A percentile compares a stretch with the other conserved stretches of the same genome.
phyloP scores from a whole-genome alignment of 2,797 vertebrate species.

The Synaphobranchus kaupii region DNA sequence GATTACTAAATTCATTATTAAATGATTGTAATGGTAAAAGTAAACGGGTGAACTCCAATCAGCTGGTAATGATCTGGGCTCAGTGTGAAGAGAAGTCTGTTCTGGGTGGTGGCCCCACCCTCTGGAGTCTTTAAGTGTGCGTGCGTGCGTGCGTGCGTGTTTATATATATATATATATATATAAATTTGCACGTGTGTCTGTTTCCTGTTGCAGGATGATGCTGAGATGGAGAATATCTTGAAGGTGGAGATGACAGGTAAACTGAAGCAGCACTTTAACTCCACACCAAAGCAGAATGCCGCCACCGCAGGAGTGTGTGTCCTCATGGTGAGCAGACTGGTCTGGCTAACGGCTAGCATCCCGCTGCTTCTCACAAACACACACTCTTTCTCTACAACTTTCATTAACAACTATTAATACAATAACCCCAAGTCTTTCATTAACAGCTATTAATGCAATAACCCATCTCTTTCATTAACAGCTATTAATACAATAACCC shows the following conservation, averaged over 20 bases:
- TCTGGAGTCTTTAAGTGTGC: neutral
- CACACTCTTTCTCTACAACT: neutral
- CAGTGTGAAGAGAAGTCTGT: neutral
- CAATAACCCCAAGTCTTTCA: neutral
- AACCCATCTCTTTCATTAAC: neutral
- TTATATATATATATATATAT: neutral
- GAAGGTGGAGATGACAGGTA: constrained; percentile 81
- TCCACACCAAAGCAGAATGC: constrained; percentile 78
- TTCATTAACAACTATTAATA: neutral
- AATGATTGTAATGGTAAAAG: neutral
- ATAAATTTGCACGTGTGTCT: neutral
- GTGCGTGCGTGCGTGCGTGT: neutral
- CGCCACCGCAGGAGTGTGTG: constrained; percentile 75
- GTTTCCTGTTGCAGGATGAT: constrained; percentile 78
- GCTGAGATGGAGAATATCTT: constrained; percentile 82
- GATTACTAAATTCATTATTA: no score
- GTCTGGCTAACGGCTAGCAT: neutral
- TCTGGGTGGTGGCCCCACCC: neutral
- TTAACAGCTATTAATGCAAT: no score
- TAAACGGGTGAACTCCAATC: neutral
- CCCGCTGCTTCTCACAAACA: neutral
- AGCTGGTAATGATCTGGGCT: neutral
- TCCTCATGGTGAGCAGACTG: constrained; percentile 77
- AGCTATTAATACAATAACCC: no score
- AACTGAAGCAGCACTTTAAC: constrained; percentile 82